A percentile compares a stretch with the other conserved stretches of the same genome.
Evolutionary conservation across 2,113 vertebrate genomes (phyloP).

Genomic region (Chionodraco myersi): DNA sequence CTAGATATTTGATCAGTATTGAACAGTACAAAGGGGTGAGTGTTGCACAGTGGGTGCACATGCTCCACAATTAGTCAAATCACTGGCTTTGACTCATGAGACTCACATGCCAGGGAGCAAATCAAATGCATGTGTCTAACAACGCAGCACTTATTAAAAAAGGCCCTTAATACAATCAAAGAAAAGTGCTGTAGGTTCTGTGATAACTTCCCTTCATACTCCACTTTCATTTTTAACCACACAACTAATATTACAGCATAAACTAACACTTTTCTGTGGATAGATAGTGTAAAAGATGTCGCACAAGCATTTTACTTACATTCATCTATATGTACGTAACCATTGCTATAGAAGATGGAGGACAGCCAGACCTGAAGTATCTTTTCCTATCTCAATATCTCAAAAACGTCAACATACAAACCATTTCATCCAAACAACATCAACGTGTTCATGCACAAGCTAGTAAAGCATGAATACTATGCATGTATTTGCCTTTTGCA

Average conservation of each 20-base stretch:
- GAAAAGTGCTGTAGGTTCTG: neutral
- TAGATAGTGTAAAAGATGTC: neutral
- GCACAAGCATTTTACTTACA: neutral
- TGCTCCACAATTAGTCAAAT: slow-evolving; percentile 46
- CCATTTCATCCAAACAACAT: neutral
- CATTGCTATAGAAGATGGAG: neutral
- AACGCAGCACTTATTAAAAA: neutral
- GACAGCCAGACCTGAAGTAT: neutral
- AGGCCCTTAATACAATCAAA: too few species aligned
- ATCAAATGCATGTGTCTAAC: neutral
- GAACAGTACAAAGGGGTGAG: slow-evolving; percentile 36
- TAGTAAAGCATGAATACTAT: neutral
- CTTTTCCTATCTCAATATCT: neutral
- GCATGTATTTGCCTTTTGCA: neutral
- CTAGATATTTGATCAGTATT: neutral
- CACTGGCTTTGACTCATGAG: slow-evolving; percentile 56
- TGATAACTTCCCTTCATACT: neutral
- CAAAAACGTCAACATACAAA: neutral
- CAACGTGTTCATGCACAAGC: neutral
- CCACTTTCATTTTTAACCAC: too few species aligned
- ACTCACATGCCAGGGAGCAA: slow-evolving; percentile 39
- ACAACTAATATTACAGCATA: too few species aligned
- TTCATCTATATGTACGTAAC: neutral
- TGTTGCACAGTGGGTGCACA: slow-evolving; percentile 34
- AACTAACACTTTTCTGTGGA: neutral